Evolutionary conservation across 2,888 invertebrate genomes (phyloP).

Genomic region (Drosophila kokeensis): DNA sequence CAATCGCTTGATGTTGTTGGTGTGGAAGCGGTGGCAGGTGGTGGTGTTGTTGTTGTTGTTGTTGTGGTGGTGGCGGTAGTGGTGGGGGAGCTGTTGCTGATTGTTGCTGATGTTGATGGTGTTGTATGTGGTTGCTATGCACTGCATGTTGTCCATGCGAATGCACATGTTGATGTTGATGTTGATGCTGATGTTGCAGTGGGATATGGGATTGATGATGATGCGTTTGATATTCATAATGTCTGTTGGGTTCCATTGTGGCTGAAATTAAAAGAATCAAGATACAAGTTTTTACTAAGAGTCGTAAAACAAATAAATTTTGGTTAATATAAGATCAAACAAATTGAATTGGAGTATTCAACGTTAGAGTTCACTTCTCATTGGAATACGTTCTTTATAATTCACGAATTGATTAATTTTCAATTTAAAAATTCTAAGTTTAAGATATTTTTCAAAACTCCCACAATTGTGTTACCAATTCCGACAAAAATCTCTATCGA

Average conservation of each 20-base stretch:
- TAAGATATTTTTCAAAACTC: neutral
- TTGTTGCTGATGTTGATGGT: constrained; percentile 17
- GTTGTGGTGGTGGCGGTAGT: constrained; percentile 16
- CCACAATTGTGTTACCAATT: neutral
- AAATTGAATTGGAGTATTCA: neutral
- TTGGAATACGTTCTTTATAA: neutral
- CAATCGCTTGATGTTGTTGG: constrained; percentile 19
- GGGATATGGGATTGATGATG: constrained; percentile 56
- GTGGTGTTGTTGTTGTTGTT: constrained; percentile 13
- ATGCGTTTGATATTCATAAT: constrained; percentile 79
- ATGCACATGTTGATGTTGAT: constrained; percentile 40
- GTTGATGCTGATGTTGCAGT: constrained; percentile 46
- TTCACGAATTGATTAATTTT: neutral
- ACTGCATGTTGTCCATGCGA: constrained; percentile 39
- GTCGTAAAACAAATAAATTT: neutral
- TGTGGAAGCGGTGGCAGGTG: constrained; percentile 10
- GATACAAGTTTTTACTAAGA: neutral
- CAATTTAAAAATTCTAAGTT: neutral
- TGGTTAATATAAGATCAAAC: neutral
- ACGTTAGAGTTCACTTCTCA: too few species aligned
- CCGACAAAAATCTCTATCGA: neutral
- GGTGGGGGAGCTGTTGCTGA: constrained; percentile 33
- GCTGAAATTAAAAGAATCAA: constrained; percentile 32
- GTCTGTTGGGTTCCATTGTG: constrained; percentile 81
- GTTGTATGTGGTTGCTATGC: constrained; percentile 33